phyloP scores from a whole-genome alignment of 2,888 invertebrate genomes.

The Xanthorhoe designata region DNA sequence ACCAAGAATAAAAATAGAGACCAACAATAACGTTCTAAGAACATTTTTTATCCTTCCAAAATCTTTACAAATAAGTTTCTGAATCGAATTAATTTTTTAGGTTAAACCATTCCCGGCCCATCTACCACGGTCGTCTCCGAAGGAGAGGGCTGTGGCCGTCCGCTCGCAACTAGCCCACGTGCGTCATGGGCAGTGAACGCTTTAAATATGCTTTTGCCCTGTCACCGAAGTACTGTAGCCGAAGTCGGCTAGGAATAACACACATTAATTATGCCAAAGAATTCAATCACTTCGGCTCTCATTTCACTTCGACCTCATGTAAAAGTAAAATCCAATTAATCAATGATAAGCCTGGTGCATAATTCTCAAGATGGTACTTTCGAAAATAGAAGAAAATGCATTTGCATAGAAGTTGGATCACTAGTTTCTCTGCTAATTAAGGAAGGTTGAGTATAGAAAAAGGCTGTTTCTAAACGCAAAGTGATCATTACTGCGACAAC shows the following conservation, averaged over 20 bases:
- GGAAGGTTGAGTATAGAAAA: conserved; percentile 69
- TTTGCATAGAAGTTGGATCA: conserved; percentile 74
- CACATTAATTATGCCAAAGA: conserved; percentile 23
- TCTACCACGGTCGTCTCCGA: too few relatives aligned
- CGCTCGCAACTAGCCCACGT: too few relatives aligned
- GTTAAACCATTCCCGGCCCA: too few relatives aligned
- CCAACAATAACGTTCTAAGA: too few relatives aligned
- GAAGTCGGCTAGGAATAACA: background rate
- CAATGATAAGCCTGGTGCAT: conserved; percentile 48
- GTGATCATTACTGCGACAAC: conserved; percentile 68
- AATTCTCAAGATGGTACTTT: conserved; percentile 65
- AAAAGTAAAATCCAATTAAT: conserved; percentile 58
- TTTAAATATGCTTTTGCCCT: too few relatives aligned
- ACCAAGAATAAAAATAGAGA: too few relatives aligned
- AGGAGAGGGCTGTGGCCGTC: too few relatives aligned
- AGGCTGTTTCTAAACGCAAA: conserved; percentile 63
- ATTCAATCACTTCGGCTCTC: conserved; percentile 27
- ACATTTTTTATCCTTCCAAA: too few relatives aligned
- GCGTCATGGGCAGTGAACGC: too few relatives aligned
- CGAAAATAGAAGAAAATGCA: conserved; percentile 76
- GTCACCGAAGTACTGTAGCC: too few relatives aligned
- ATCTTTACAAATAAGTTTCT: too few relatives aligned
- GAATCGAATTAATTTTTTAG: too few relatives aligned
- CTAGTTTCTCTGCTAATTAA: conserved; percentile 77
- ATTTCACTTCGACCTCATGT: conserved; percentile 40